Evolutionary conservation across 2,113 vertebrate species (phyloP), one percentile per base, ranked within the genome.

Genomic region (Hippocampus comes): DNA sequence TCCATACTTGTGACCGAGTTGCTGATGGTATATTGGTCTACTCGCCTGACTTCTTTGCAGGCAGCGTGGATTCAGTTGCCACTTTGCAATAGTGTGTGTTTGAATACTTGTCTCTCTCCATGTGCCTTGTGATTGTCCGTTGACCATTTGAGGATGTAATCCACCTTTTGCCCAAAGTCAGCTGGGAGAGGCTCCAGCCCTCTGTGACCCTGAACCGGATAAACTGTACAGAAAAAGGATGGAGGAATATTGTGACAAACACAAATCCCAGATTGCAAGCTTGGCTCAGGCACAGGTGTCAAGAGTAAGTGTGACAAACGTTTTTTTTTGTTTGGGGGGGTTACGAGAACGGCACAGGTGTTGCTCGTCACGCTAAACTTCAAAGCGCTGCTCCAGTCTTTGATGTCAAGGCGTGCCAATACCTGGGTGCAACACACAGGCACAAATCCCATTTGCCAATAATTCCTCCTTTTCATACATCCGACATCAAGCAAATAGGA

Each of bases 331-430:
- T 3, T 3, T 3, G 30, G 30, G 4, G 30, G 30, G 79, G 80
- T 71, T 67, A 63, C 73, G 27, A 64, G 72, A 72, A 74, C 77
- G 77, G 86, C 85, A 74, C 87, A 87, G 86, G 80, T 80, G 84
- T 86, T 82, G 90, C 74, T 85, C 79, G 86, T 88, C 79, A 38
- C 79, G 74, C 71, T 59, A 5, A 49, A 88, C 91, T 91, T 93
- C 91, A 93, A 93, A 93, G 89, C 49, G 2, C 59, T 38, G 42
- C 9, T 3, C 30, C 75, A 51, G 67, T 77, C 85, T 91, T 93
- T 92, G 90, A 93, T 89, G 90, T 90, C 78, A 59, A 43, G 20
- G 51, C 27, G 30, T 78, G 76, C 73, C 84, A 72, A 79, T 89
- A 89, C 88, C 87, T 89, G 86, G 73, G 73, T 49, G 67, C 74